phyloP scores from a whole-genome alignment of 1,140 invertebrate genomes.

The Drosophila arawakana region DNA sequence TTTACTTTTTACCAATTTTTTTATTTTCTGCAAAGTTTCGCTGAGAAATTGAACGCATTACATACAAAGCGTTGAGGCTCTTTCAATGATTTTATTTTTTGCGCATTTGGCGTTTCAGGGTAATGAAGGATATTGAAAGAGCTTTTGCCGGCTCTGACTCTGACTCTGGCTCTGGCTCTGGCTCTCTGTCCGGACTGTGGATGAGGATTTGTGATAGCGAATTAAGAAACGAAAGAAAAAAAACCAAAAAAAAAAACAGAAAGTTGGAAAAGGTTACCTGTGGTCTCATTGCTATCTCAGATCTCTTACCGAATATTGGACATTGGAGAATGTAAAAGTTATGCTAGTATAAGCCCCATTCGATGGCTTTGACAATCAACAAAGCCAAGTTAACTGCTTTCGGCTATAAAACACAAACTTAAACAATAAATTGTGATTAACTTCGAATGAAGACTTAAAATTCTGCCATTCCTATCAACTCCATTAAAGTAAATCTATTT shows the following conservation, averaged over 20 bases:
- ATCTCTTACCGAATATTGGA: conserved; percentile 41
- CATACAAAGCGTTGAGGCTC: conserved; percentile 65
- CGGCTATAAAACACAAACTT: background rate
- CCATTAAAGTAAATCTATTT: background rate
- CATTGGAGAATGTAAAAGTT: conserved; percentile 26
- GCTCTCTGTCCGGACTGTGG: conserved; percentile 5
- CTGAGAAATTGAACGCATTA: conserved; percentile 80
- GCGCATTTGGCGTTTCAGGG: conserved; percentile 71
- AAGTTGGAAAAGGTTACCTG: background rate
- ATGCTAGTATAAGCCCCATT: conserved; percentile 22
- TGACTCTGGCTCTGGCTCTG: background rate
- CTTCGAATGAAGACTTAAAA: background rate
- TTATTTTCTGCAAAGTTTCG: conserved; percentile 58
- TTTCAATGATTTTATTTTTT: conserved; percentile 80
- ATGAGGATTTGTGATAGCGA: conserved; percentile 70
- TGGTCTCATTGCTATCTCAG: conserved; percentile 34
- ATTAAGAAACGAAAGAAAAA: conserved; percentile 34
- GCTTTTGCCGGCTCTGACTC: conserved; percentile 41
- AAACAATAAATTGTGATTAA: conserved; percentile 4
- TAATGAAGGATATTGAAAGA: conserved; percentile 82
- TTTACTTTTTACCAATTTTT: background rate
- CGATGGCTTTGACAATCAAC: conserved; percentile 14
- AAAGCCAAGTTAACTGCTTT: conserved; percentile 5
- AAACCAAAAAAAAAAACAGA: background rate
- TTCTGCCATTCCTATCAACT: background rate